Evolutionary conservation across 2,888 invertebrate genomes (phyloP), one percentile per base, ranked within the genome.

Genomic region (Malthinus seriepunctatus): DNA sequence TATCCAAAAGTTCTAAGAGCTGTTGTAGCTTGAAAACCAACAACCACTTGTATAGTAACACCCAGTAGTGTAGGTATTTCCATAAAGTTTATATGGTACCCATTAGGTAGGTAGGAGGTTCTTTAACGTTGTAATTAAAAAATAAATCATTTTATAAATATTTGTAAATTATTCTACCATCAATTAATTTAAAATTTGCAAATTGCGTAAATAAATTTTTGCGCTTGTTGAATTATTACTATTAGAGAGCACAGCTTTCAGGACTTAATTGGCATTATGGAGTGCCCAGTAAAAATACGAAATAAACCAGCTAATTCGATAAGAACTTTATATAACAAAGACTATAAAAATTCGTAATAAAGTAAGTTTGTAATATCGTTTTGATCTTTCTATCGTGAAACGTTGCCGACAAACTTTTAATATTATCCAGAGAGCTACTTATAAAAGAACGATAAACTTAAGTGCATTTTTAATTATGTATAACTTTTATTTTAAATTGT

Each of bases 311-410:
- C 48, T 59, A 59, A 59, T 67, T 63, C 62, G 62, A 63, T 67
- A 63, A 65, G 50, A 65, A 63, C 59, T 63, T n/a, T 65, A 63
- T 64, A 63, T 61, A 59, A 60, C 64, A 57, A 63, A 59, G 62
- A 62, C 60, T 53, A 63, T 55, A 62, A 63, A 62, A 62, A 51
- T 63, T 63, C 59, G 56, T 66, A 67, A 65, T 65, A 67, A 67
- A 67, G 64, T 67, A 67, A 67, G 64, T 66, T 67, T 66, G 61
- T 66, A 67, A 67, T 67, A 64, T 64, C 63, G 63, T 56, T 56
- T 55, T 60, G 64, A 66, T 65, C 65, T 63, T 63, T 56, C 64
- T 54, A 53, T 55, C 56, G 39, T 51, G 44, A 45, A 50, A 37
- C 53, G 53, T 58, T 61, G 48, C 52, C 49, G 60, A 48, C 51